phyloP scores from a whole-genome alignment of 2,888 invertebrate species.

The Electrophaes corylata region DNA sequence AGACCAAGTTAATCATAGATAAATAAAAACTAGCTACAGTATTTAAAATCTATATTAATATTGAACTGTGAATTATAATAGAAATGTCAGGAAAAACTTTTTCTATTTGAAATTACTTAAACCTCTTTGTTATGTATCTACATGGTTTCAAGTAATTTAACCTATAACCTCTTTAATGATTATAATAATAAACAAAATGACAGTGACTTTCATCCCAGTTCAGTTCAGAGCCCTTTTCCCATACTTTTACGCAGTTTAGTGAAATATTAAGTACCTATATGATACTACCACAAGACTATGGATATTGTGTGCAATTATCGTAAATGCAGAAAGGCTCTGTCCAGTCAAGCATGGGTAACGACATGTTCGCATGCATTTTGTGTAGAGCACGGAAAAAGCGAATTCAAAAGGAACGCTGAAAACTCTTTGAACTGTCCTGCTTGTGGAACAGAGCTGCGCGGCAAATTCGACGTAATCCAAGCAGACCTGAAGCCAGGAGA shows the following conservation, averaged over 20 bases:
- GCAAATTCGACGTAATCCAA: slow-evolving; percentile 81
- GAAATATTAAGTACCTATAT: too few species aligned
- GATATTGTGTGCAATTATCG: slow-evolving; percentile 81
- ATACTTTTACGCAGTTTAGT: too few species aligned
- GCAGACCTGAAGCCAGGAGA: slow-evolving; percentile 80
- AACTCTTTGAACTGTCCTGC: slow-evolving; percentile 78
- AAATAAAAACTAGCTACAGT: too few species aligned
- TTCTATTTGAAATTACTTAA: slow-evolving; percentile 5
- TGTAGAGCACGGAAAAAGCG: slow-evolving; percentile 79
- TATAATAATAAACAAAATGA: neutral
- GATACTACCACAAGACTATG: slow-evolving; percentile 46
- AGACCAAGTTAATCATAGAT: too few species aligned
- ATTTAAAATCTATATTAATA: too few species aligned
- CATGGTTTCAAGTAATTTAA: neutral
- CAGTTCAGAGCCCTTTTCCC: too few species aligned
- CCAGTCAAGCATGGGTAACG: slow-evolving; percentile 80
- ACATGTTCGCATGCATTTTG: slow-evolving; percentile 84
- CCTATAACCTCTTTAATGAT: neutral
- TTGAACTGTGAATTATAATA: neutral
- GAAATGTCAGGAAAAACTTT: neutral
- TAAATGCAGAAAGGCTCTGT: slow-evolving; percentile 76
- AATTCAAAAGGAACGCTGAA: slow-evolving; percentile 74
- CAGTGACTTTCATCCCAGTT: too few species aligned
- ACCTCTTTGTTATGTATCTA: neutral
- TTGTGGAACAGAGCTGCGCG: slow-evolving; percentile 75